Base-by-base conservation (phyloP, 2,888 invertebrate genomes). In the Eulithis prunata region DNA sequence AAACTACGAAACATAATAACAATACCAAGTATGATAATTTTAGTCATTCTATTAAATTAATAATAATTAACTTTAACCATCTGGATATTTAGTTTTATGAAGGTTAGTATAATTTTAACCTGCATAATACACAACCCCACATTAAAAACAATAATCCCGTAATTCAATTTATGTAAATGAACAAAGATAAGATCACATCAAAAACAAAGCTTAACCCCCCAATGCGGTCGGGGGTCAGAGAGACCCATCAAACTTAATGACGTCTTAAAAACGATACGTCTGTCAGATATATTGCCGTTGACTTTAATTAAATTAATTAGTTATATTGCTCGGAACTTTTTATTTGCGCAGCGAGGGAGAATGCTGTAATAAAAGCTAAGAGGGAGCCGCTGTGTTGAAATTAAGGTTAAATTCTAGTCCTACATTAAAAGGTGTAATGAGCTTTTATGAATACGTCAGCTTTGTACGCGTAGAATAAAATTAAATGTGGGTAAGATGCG, bases 271-370 rank as follows among this genome's bases (percentile, higher is more conserved):
- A 81, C 54, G 54, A 80, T 78, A 76, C 76, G 79, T 74, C 75
- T 76, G 77, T 78, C 78, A 76, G 66, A 66, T 58, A 70, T 65
- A 78, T 69, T 74, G 74, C 56, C 77, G 80, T 72, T 75, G 73
- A 72, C 73, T 84, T 80, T 87, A 85, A 88, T 88, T 86, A 84
- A 86, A 80, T 86, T 84, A 81, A 82, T 81, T 80, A 81, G 75
- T 59, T 62, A 59, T 67, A 67, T 63, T 60, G 63, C 67, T 47
- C 36, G 46, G 63, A 67, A 62, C 59, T 57, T 67, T 61, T 67
- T 63, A 67, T 74, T 76, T 73, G 72, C 70, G 8, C 11, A n/a
- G 46, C 28, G 60, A 53, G 46, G 47, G 57, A 36, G 13, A 46
- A n/a, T 36, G 21, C 21, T 21, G 58, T 58, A 63, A 61, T 57